Percentiles rank a stretch among this genome's conserved stretches.
phyloP scores from a whole-genome alignment of 1,140 invertebrate genomes.

The Vanessa tameamea region DNA sequence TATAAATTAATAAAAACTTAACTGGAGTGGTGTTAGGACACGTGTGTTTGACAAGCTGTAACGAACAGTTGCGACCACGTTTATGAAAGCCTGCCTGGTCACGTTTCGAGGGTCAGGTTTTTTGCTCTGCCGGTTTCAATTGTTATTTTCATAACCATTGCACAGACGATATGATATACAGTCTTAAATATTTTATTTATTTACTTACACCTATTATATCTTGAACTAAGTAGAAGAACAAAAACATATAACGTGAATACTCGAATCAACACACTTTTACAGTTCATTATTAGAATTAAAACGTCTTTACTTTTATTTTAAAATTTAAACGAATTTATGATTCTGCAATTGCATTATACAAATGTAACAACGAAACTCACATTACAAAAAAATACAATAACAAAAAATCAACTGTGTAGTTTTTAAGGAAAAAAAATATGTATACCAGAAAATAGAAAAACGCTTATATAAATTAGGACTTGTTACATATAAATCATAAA shows the following conservation, averaged over 20 bases:
- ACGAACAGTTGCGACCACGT: constrained; percentile 41
- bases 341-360: not conserved
- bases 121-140: constrained; percentile 34
- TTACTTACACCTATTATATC: not conserved
- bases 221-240: not conserved
- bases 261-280: too few species aligned
- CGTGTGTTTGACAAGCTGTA: constrained; percentile 33
- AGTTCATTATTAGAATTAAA: not conserved
- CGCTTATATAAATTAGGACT: too few species aligned
- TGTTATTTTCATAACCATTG: constrained; percentile 14
- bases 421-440: not conserved
- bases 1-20: constrained; percentile 30
- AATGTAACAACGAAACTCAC: not conserved
- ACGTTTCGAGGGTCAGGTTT: constrained; percentile 42
- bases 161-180: not conserved
- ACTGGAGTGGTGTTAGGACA: constrained; percentile 1
- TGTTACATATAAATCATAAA: too few species aligned
- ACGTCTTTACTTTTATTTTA: not conserved
- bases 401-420: not conserved
- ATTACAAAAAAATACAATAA: not conserved
- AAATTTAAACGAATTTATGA: not conserved
- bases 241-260: not conserved
- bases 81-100: constrained; percentile 40
- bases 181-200: not conserved
- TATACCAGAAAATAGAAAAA: not conserved